These are phyloP conservation scores for Diorhabda sublineata DNA, from an alignment of 1,140 invertebrate species.

Conservation along the genomic window DNA sequence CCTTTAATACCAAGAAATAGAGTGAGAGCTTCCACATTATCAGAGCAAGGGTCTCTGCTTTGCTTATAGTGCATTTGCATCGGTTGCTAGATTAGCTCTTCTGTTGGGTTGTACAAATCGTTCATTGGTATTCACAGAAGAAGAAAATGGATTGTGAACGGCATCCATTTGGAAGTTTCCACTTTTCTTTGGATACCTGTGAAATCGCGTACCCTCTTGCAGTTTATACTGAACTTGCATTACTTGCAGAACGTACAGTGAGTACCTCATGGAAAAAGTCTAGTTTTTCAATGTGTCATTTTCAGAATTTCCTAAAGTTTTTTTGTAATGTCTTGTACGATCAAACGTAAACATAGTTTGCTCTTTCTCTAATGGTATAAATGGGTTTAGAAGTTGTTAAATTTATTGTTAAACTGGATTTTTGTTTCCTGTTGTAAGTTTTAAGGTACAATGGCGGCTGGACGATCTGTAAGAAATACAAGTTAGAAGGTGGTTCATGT, in stretches of 20 bases:
- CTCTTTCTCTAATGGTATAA: no score
- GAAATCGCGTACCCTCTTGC: background rate
- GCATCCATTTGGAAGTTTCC: background rate
- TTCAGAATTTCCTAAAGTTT: no score
- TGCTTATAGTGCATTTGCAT: constrained; percentile 39
- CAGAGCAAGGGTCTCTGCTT: constrained; percentile 45
- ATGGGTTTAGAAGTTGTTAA: no score
- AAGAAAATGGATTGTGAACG: background rate
- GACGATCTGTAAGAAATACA: constrained; percentile 4
- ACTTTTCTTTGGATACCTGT: background rate
- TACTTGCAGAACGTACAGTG: constrained; percentile 9
- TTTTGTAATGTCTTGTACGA: no score
- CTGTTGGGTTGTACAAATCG: constrained; percentile 42
- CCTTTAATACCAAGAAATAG: constrained; percentile 45
- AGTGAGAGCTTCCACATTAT: constrained; percentile 45
- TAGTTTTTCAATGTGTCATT: background rate
- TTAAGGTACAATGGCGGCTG: constrained; percentile 12
- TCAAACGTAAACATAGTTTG: no score
- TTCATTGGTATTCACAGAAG: constrained; percentile 18
- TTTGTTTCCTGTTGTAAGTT: background rate
- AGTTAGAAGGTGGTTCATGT: constrained; percentile 8
- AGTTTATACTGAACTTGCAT: background rate
- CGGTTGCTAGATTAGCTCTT: constrained; percentile 41
- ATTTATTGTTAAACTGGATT: no score
- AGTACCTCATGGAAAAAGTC: constrained; percentile 8